phyloP scores from a whole-genome alignment of 2,888 invertebrate genomes.

The Dolichopus griseipennis region DNA sequence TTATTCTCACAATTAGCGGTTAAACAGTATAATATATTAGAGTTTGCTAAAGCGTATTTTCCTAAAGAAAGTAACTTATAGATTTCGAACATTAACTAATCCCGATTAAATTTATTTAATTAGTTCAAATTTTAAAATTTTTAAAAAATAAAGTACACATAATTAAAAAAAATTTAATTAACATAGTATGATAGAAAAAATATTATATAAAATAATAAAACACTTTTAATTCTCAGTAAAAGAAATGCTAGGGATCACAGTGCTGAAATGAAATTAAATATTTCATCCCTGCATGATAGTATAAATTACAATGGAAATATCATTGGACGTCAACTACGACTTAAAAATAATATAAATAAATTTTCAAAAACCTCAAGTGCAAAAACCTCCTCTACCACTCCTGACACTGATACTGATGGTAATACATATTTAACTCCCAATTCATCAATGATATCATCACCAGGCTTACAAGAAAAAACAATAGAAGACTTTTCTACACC shows the following conservation, averaged over 20 bases:
- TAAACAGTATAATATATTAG: too few relatives aligned
- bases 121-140: too few relatives aligned
- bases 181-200: constrained; percentile 27
- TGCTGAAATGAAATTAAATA: constrained; percentile 39
- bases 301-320: constrained; percentile 16
- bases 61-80: too few relatives aligned
- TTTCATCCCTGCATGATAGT: constrained; percentile 31
- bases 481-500: constrained; percentile 40
- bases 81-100: too few relatives aligned
- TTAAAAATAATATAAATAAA: constrained; percentile 24
- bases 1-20: too few relatives aligned
- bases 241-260: constrained; percentile 42
- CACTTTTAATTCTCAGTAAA: constrained; percentile 43
- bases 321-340: constrained; percentile 14
- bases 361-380: constrained; percentile 26
- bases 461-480: constrained; percentile 26
- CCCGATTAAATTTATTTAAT: too few relatives aligned
- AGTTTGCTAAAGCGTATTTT: too few relatives aligned
- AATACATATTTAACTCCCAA: constrained; percentile 40
- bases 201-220: constrained; percentile 19
- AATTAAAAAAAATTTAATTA: too few relatives aligned
- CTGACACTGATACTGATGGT: constrained; percentile 25
- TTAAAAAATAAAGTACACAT: too few relatives aligned
- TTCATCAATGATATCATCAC: constrained; percentile 29
- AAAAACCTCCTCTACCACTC: constrained; percentile 23